Evolutionary conservation across 2,113 vertebrate species (phyloP).

Genomic region (Epinephelus cyanopodus): DNA sequence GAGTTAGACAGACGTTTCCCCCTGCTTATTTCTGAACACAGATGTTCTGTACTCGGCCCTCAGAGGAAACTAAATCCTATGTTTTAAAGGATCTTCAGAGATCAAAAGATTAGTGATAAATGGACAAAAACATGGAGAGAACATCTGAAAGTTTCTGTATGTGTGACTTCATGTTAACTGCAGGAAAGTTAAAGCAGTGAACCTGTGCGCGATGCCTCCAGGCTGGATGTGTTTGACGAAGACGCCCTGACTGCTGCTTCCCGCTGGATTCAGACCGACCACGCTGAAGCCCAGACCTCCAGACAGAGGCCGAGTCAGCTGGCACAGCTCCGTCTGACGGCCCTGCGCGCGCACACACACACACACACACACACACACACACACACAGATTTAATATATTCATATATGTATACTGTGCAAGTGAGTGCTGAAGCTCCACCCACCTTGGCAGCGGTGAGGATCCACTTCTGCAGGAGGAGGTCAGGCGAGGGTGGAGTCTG

Average conservation of each 20-base stretch:
- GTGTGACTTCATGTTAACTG: neutral
- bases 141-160: neutral
- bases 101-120: neutral
- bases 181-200: too few relatives aligned
- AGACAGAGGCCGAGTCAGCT: constrained; percentile 89
- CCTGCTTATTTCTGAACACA: too few relatives aligned
- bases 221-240: constrained; percentile 94
- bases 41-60: too few relatives aligned
- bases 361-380: neutral
- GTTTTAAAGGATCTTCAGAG: too few relatives aligned
- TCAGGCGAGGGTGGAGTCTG: constrained; percentile 74
- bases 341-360: constrained; percentile 82
- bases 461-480: constrained; percentile 85
- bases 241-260: constrained; percentile 86
- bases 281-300: constrained; percentile 97
- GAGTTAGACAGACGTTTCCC: too few relatives aligned
- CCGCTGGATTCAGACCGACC: constrained; percentile 88
- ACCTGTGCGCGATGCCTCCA: constrained; percentile 93
- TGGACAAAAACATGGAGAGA: neutral
- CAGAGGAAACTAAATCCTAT: too few relatives aligned
- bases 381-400: neutral
- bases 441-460: constrained; percentile 89
- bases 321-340: constrained; percentile 87
- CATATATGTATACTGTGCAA: neutral
- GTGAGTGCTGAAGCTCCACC: constrained; percentile 21